Evolutionary conservation across 2,113 vertebrate genomes (phyloP).

Genomic region (Pelecanoides urinatrix): DNA sequence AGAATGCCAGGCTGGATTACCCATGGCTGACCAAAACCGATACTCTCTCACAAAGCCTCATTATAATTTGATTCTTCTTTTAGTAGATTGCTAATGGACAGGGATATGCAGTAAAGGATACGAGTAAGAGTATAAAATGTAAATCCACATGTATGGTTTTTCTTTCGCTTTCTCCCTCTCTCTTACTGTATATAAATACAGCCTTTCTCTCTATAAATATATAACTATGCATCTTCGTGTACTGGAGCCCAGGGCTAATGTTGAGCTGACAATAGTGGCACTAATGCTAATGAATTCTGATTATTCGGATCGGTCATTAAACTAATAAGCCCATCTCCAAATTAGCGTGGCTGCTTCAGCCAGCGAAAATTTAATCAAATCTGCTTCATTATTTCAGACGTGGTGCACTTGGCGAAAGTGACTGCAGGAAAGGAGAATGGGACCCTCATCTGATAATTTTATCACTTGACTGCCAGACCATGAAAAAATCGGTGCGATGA

Average conservation of each 20-base stretch:
- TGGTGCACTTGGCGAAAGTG: conserved; percentile 67
- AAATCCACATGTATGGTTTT: not conserved
- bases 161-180: not conserved
- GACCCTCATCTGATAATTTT: conserved; percentile 73
- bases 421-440: conserved; percentile 56
- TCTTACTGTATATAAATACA: conserved; percentile 36
- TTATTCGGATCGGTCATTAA: conserved; percentile 93
- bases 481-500: conserved; percentile 77
- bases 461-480: conserved; percentile 76
- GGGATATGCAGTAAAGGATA: not conserved
- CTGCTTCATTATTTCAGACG: conserved; percentile 76
- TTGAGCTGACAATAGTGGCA: conserved; percentile 78
- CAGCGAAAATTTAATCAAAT: conserved; percentile 76
- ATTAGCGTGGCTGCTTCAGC: conserved; percentile 80
- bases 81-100: not conserved
- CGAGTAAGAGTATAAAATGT: not conserved
- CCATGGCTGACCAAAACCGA: not conserved
- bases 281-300: conserved; percentile 97
- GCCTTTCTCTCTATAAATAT: conserved; percentile 33
- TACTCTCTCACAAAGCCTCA: not conserved
- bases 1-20: not conserved
- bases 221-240: conserved; percentile 49
- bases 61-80: not conserved
- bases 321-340: conserved; percentile 96
- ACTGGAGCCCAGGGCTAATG: conserved; percentile 82